Conservation (phyloP, 2,888 invertebrate species). For the Oscheius sp. region DNA sequence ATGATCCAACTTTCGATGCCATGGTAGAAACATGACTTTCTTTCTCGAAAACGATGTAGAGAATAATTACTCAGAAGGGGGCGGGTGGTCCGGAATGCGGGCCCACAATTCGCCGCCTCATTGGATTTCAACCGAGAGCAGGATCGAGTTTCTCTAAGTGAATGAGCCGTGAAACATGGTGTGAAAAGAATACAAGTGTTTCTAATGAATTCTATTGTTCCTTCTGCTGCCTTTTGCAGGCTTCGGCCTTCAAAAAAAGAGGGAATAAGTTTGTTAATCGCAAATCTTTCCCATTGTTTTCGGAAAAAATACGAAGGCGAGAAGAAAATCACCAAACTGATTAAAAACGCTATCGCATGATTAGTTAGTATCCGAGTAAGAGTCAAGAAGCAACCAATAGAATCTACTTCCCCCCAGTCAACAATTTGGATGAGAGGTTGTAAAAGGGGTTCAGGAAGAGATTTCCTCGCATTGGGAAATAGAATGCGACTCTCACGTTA, state of each 20-base stretch:
- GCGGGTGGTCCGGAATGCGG: slow-evolving; percentile 27
- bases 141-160: slow-evolving; percentile 26
- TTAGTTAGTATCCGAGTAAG: background rate
- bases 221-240: background rate
- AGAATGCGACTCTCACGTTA: too few relatives aligned
- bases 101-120: slow-evolving; percentile 28
- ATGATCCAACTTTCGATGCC: slow-evolving; percentile 11
- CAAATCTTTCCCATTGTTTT: background rate
- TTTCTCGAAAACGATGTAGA: background rate
- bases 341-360: background rate
- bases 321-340: background rate
- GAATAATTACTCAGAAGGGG: slow-evolving; percentile 30
- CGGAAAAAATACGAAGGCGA: background rate
- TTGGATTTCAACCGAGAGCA: slow-evolving; percentile 25
- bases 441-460: too few relatives aligned
- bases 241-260: background rate
- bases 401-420: too few relatives aligned
- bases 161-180: slow-evolving; percentile 26
- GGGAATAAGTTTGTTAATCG: too few relatives aligned
- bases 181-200: background rate
- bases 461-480: too few relatives aligned
- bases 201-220: background rate
- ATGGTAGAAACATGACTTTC: slow-evolving; percentile 19
- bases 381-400: background rate
- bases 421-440: too few relatives aligned